Evolutionary conservation across 2,888 invertebrate genomes (phyloP).

Genomic region (Stictocephala bisonia): DNA sequence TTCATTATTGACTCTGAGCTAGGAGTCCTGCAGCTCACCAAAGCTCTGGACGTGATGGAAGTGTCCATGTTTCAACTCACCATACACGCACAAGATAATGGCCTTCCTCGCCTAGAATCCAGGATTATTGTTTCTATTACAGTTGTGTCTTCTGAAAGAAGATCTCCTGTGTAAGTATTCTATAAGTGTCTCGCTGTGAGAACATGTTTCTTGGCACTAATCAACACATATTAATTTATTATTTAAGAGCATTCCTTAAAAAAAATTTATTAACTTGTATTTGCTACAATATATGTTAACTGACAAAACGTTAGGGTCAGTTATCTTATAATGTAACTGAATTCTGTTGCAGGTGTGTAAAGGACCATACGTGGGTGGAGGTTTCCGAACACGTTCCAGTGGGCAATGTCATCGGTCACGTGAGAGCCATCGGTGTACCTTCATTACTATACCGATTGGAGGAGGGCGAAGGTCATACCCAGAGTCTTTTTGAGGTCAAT

Average conservation of each 20-base stretch:
- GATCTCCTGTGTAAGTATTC: slow-evolving; percentile 82
- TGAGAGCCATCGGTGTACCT: neutral
- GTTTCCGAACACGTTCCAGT: neutral
- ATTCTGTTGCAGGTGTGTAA: neutral
- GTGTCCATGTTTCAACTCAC: neutral
- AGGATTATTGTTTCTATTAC: slow-evolving; percentile 86
- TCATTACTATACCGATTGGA: neutral
- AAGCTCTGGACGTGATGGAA: slow-evolving; percentile 73
- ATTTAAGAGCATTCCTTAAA: too few species aligned
- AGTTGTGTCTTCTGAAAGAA: slow-evolving; percentile 87
- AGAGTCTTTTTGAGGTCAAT: slow-evolving; percentile 80
- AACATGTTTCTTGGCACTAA: too few species aligned
- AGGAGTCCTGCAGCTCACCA: slow-evolving; percentile 78
- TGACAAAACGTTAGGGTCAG: too few species aligned
- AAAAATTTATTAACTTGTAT: too few species aligned
- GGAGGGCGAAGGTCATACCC: slow-evolving; percentile 75
- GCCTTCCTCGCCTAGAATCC: slow-evolving; percentile 3
- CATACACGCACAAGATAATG: slow-evolving; percentile 4
- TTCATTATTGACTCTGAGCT: slow-evolving; percentile 83
- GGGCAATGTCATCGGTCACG: neutral
- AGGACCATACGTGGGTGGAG: neutral
- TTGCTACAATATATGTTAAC: too few species aligned
- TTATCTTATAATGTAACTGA: too few species aligned
- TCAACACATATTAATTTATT: too few species aligned
- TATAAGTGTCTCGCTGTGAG: too few species aligned